A percentile compares a stretch with the other conserved stretches of the same genome.
Conservation (phyloP, 2,888 invertebrate genomes). For the Euphydryas editha region DNA sequence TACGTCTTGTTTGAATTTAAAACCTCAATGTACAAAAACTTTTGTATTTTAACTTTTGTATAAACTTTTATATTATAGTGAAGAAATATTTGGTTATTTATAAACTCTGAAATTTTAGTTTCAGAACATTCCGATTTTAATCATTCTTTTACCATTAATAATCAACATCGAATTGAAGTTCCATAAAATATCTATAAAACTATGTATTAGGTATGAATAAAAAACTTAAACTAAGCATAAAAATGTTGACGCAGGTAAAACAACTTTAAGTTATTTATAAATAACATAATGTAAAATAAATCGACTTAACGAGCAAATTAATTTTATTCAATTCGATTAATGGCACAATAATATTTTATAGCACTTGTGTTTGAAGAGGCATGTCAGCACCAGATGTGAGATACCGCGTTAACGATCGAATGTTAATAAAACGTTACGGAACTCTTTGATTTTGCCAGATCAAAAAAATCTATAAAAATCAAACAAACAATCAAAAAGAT, state of each 20-base stretch:
- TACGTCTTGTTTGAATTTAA: not conserved
- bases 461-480: not conserved
- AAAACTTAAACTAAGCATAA: no score
- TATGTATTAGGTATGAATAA: no score
- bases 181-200: no score
- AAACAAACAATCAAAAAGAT: not conserved
- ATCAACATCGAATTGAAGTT: no score
- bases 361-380: not conserved
- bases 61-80: no score
- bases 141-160: no score
- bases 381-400: not conserved
- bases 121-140: no score
- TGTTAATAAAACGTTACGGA: not conserved
- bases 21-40: not conserved
- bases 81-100: no score
- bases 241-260: not conserved
- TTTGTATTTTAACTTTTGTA: no score
- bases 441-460: not conserved
- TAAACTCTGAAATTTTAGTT: no score
- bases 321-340: conserved; percentile 8
- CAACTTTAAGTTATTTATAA: not conserved
- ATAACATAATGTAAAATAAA: not conserved
- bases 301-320: not conserved
- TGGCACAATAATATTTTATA: not conserved
- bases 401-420: not conserved